Percentiles rank a stretch among this genome's conserved stretches.
Evolutionary conservation across 1,140 invertebrate species (phyloP).

Genomic region (Drosophila micromelanica): DNA sequence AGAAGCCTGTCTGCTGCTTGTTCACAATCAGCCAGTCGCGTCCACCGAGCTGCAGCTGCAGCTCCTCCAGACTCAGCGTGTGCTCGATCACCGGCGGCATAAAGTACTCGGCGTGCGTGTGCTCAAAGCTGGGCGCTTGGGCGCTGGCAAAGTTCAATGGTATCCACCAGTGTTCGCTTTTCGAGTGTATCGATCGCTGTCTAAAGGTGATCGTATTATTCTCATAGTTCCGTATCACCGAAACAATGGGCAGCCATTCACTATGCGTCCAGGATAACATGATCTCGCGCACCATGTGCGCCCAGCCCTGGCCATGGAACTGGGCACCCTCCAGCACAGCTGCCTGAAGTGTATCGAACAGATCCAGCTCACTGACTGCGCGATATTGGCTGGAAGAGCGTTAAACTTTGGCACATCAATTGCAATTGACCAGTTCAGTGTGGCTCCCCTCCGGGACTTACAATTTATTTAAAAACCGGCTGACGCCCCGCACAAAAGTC

Average conservation of each 20-base stretch:
- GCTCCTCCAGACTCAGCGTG: constrained; percentile 52
- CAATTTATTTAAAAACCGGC: constrained; percentile 75
- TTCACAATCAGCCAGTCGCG: constrained; percentile 87
- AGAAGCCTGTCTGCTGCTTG: constrained; percentile 87
- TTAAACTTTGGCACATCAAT: constrained; percentile 72
- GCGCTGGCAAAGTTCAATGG: constrained; percentile 86
- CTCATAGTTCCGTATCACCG: constrained; percentile 85
- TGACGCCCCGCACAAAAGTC: constrained; percentile 79
- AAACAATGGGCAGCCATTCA: constrained; percentile 85
- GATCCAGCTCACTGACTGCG: constrained; percentile 69
- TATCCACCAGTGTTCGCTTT: constrained; percentile 85
- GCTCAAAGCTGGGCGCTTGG: constrained; percentile 81
- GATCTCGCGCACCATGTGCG: constrained; percentile 65
- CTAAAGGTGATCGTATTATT: constrained; percentile 78
- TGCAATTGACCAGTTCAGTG: constrained; percentile 70
- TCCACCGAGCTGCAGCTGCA: constrained; percentile 54
- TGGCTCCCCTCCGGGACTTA: constrained; percentile 64
- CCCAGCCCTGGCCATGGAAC: constrained; percentile 63
- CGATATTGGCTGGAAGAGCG: constrained; percentile 69
- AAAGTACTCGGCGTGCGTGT: constrained; percentile 83
- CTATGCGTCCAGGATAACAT: constrained; percentile 86
- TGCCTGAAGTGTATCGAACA: constrained; percentile 84
- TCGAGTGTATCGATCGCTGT: constrained; percentile 82
- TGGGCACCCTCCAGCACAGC: constrained; percentile 74
- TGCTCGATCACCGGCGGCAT: constrained; percentile 63